Conservation (phyloP, 1,140 invertebrate species). For the Aphelenchoides fujianensis region DNA sequence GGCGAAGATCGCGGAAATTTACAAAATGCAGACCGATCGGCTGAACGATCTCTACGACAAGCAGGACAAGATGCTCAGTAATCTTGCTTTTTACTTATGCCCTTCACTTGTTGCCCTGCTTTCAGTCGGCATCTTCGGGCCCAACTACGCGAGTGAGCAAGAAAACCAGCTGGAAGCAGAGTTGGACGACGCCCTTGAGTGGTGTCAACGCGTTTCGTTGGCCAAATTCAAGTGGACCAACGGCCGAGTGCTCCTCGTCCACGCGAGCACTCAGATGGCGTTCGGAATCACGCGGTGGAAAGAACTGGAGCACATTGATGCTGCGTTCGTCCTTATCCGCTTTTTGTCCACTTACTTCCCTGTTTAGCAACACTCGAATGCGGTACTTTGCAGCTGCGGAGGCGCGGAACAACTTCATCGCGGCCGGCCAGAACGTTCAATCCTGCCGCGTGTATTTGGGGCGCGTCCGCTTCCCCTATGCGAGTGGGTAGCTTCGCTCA, state of each 20-base stretch:
- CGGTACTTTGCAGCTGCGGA: constrained; percentile 67
- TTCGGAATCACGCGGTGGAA: constrained; percentile 66
- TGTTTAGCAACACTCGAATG: constrained; percentile 46
- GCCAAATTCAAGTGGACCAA: constrained; percentile 68
- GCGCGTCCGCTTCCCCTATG: constrained; percentile 69
- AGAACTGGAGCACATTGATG: constrained; percentile 63
- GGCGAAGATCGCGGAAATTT: constrained; percentile 56
- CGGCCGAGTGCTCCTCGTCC: constrained; percentile 65
- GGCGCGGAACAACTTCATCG: constrained; percentile 68
- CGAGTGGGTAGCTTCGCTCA: no score
- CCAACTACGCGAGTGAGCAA: constrained; percentile 66
- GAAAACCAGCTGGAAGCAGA: constrained; percentile 68
- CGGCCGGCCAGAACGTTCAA: constrained; percentile 68
- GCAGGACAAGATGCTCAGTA: constrained; percentile 65
- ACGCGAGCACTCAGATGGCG: constrained; percentile 66
- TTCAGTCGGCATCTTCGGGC: constrained; percentile 65
- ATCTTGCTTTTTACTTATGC: neutral
- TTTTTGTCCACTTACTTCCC: neutral
- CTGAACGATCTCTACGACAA: constrained; percentile 67
- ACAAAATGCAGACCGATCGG: constrained; percentile 63
- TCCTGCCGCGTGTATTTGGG: constrained; percentile 60
- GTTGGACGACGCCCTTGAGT: constrained; percentile 66
- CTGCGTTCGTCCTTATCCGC: constrained; percentile 54
- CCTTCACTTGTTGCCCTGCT: neutral
- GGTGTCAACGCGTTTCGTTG: constrained; percentile 66